Conservation (phyloP, 2,113 vertebrate genomes). For the Tetrax tetrax region DNA sequence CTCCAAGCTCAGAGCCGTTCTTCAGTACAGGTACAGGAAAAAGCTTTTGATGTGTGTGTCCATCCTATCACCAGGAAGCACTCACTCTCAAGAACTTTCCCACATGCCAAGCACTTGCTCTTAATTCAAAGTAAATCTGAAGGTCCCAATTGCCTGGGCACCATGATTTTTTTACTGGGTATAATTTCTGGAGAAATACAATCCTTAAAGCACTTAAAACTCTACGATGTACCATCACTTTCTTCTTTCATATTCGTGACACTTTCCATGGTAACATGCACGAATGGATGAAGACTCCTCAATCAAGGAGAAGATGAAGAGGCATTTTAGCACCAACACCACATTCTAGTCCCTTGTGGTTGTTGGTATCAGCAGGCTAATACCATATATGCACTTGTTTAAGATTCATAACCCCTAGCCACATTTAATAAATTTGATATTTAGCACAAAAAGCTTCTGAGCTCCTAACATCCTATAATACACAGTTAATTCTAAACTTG, state of each 20-base stretch:
- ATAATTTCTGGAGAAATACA: background rate
- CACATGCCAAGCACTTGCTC: background rate
- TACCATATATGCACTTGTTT: background rate
- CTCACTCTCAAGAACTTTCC: background rate
- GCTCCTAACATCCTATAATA: background rate
- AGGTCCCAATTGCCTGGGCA: background rate
- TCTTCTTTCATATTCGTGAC: background rate
- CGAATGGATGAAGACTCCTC: background rate
- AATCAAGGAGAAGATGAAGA: background rate
- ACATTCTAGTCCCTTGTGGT: background rate
- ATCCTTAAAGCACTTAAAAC: background rate
- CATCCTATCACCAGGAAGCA: background rate
- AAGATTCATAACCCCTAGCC: background rate
- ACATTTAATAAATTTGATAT: constrained; percentile 1
- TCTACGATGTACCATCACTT: background rate
- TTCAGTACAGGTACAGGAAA: background rate
- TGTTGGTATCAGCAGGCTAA: background rate
- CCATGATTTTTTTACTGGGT: background rate
- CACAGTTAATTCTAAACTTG: background rate
- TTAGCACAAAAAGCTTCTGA: background rate
- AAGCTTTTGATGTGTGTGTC: background rate
- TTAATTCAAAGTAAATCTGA: background rate
- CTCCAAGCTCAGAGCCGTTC: background rate
- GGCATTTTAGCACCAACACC: background rate
- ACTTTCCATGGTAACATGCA: background rate